Evolutionary conservation across 2,888 invertebrate genomes (phyloP).

Genomic region (Pecten maximus): DNA sequence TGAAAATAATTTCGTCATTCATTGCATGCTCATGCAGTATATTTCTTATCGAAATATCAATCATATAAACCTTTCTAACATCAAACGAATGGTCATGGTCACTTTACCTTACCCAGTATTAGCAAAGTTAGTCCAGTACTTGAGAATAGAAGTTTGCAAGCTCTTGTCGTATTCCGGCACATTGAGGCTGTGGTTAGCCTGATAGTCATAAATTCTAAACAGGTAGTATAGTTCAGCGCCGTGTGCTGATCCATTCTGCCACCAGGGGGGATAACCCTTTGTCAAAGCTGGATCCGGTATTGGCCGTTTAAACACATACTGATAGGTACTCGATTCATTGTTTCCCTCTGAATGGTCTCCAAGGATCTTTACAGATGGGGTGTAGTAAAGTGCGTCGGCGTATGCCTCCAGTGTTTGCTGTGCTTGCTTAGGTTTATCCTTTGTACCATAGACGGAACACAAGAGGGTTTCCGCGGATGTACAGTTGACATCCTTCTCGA

Average conservation of each 20-base stretch:
- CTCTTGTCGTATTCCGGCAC: not conserved
- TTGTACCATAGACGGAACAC: not conserved
- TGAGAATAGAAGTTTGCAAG: not conserved
- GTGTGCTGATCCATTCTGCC: not conserved
- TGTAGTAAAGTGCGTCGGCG: not conserved
- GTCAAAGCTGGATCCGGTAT: not conserved
- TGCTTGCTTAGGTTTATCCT: not conserved
- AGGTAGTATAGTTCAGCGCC: not conserved
- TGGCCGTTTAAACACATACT: not conserved
- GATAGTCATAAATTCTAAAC: not conserved
- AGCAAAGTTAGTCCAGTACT: not conserved
- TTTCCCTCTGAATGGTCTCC: not conserved
- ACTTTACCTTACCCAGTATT: not conserved
- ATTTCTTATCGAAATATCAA: too few species aligned
- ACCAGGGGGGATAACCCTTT: not conserved
- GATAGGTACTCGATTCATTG: not conserved
- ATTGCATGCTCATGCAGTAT: not conserved
- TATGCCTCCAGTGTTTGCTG: not conserved
- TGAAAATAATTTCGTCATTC: not conserved
- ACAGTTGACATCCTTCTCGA: not conserved
- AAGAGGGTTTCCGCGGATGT: not conserved
- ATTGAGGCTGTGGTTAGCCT: not conserved
- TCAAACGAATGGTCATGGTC: not conserved
- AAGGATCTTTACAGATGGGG: not conserved
- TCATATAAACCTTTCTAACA: not conserved